Conservation (phyloP, 2,888 invertebrate genomes). For the Pycnomerus fuliginosus region DNA sequence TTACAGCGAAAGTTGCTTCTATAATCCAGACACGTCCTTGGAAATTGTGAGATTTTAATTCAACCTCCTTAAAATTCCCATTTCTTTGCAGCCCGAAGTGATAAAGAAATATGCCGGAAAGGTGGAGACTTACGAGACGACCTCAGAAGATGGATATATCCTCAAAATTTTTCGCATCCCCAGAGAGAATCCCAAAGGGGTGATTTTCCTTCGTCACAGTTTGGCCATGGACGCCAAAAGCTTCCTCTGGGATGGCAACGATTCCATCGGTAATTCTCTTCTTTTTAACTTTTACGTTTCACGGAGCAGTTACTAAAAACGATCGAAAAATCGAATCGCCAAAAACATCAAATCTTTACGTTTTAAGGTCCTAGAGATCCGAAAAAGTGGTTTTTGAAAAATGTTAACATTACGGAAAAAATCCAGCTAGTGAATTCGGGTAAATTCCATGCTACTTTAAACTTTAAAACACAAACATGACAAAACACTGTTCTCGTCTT, state of each 20-base stretch:
- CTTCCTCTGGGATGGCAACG: conserved; percentile 5
- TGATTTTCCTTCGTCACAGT: conserved; percentile 20
- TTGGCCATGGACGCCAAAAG: conserved; percentile 8
- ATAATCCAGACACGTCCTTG: conserved; percentile 1
- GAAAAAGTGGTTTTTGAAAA: no score
- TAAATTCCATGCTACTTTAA: no score
- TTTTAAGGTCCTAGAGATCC: no score
- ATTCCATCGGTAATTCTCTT: conserved; percentile 6
- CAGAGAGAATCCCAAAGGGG: conserved; percentile 14
- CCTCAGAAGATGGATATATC: conserved; percentile 25
- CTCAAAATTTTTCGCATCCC: conserved; percentile 18
- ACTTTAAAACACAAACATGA: no score
- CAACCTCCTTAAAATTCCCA: not conserved
- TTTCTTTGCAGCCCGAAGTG: not conserved
- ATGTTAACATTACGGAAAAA: no score
- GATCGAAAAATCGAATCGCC: no score
- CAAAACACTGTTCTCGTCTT: no score
- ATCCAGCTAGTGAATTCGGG: no score
- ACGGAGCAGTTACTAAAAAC: no score
- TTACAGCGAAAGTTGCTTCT: conserved; percentile 3
- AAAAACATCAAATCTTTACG: no score
- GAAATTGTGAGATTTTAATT: conserved; percentile 1
- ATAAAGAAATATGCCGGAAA: conserved; percentile 2
- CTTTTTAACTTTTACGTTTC: no score
- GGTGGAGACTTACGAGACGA: conserved; percentile 6